These are phyloP conservation scores for Acrocephalus scirpaceus DNA, from an alignment of 2,797 vertebrate genomes.

Conservation along the genomic window DNA sequence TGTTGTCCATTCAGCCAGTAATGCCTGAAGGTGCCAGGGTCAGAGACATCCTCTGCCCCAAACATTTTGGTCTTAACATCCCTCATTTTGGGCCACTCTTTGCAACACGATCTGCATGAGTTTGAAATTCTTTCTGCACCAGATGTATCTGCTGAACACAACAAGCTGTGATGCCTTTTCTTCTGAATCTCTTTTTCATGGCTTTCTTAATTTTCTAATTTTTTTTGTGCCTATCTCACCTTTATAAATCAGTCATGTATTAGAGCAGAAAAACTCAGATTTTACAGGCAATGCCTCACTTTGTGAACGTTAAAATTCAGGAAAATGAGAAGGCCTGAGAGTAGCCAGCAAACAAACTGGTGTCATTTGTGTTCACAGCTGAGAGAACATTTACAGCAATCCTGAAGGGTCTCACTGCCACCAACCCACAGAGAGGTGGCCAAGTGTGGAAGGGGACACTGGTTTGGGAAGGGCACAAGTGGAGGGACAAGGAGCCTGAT, in stretches of 20 bases:
- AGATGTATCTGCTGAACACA: background rate
- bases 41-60: background rate
- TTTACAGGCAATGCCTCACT: background rate
- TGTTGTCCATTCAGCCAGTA: background rate
- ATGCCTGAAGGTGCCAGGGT: background rate
- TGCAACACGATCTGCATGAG: rapidly evolving
- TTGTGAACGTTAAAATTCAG: background rate
- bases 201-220: background rate
- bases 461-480: rapidly evolving
- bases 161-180: background rate
- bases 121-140: background rate
- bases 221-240: too few species aligned
- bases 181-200: background rate
- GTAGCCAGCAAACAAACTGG: background rate
- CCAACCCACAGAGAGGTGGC: background rate
- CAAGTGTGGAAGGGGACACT: background rate
- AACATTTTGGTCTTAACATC: background rate
- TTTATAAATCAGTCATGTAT: rapidly evolving
- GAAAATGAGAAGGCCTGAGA: background rate
- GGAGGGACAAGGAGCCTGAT: background rate
- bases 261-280: background rate
- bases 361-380: background rate
- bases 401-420: background rate
- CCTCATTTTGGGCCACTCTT: background rate
- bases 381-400: background rate